These are phyloP conservation scores for Sinocyclocheilus anshuiensis DNA, from an alignment of 2,113 vertebrate species.

Conservation along the genomic window DNA sequence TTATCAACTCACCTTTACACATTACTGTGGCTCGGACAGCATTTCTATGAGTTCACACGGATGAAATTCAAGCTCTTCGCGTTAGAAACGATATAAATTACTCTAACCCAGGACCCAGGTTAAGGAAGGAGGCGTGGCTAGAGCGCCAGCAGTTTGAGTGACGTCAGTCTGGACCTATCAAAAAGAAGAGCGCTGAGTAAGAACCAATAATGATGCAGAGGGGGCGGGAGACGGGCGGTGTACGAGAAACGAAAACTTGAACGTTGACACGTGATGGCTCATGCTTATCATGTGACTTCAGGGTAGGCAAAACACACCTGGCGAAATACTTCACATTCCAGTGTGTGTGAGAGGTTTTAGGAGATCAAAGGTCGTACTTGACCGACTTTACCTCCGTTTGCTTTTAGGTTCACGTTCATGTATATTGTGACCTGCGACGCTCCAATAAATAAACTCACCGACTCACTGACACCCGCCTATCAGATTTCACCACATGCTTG, in stretches of 20 bases:
- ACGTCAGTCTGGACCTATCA: not conserved
- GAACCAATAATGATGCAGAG: constrained; percentile 56
- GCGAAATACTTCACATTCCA: constrained; percentile 49
- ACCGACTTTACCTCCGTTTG: not conserved
- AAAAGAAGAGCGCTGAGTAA: not conserved
- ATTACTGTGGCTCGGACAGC: not conserved
- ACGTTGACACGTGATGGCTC: constrained; percentile 71
- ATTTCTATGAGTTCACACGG: not conserved
- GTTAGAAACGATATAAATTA: constrained; percentile 64
- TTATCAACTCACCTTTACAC: constrained; percentile 66
- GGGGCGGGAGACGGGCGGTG: constrained; percentile 58
- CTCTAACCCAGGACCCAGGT: constrained; percentile 54
- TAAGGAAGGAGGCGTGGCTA: constrained; percentile 61
- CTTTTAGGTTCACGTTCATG: not conserved
- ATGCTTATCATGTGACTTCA: constrained; percentile 72
- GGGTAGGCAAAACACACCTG: constrained; percentile 56
- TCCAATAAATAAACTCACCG: too few relatives aligned
- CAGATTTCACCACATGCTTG: not conserved
- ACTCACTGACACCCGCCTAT: not conserved
- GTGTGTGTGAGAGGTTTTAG: not conserved
- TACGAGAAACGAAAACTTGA: constrained; percentile 64
- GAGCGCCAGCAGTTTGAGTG: constrained; percentile 27
- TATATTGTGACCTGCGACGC: not conserved
- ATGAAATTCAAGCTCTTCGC: constrained; percentile 22
- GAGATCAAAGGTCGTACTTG: not conserved